Base-by-base conservation (phyloP, 2,113 vertebrate species). In the Mungos mungo region DNA sequence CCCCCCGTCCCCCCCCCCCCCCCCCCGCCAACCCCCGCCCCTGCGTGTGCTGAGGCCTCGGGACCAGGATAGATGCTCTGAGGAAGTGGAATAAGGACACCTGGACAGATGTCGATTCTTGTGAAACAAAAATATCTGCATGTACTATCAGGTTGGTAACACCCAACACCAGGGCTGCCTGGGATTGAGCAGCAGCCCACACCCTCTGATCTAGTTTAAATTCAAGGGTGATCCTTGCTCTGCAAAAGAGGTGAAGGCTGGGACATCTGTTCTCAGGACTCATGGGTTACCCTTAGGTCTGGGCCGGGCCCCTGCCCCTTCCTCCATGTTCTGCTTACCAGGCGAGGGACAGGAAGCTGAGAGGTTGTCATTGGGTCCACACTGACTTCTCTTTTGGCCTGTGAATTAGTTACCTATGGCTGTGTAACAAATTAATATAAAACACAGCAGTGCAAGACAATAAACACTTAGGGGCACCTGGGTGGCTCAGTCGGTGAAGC, bases 121-220 rank as follows among this genome's bases (percentile, higher is more conserved):
- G 45, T 96, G 94, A 96, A 90, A 93, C 72, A 92, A 72, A 88
- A 72, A 72, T 74, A 92, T 89, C 52, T 96, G 88, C 76, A 45
- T 8, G 5, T 81, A 29, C 25, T 93, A 7, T 83, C 90, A 79
- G 90, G 82, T 77, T 93, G 92, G 87, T 80, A 90, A 96, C 45
- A 89, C 83, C 89, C 72, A 89, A 18, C 27, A 68, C 47, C 54
- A 76, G 83, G 63, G 84, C 76, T 92, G 31, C 87, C 87, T 68
- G 87, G 45, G 8, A 82, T 14, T 3, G 6, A 29, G 81, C 47
- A 91, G 89, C 74, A 87, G 54, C 57, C 41, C 38, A 74, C 47
- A 86, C 79, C 72, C 52, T 86, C 66, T 97, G 96, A 96, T 90
- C 94, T 89, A 81, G 72, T 98, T 98, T 91, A 95, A 95, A 89